Conservation (phyloP, 2,113 vertebrate genomes). For the Aix galericulata region DNA sequence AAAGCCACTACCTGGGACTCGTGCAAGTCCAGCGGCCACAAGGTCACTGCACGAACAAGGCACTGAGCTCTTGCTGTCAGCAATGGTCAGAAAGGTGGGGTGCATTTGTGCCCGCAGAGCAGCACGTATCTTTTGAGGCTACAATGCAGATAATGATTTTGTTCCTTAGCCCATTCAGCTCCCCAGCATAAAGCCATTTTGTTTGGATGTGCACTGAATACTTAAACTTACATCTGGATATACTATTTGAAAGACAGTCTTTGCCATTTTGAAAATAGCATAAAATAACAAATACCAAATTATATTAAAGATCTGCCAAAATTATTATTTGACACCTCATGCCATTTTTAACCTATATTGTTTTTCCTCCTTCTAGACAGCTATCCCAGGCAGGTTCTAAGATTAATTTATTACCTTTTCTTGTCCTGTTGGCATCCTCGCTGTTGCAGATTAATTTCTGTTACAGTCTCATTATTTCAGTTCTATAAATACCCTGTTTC, state of each 20-base stretch:
- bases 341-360: not conserved
- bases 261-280: not conserved
- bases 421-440: not conserved
- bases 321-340: not conserved
- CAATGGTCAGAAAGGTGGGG: not conserved
- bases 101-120: not conserved
- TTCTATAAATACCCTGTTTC: conserved; percentile 12
- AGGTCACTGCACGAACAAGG: not conserved
- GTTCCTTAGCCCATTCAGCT: not conserved
- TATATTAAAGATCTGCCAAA: not conserved
- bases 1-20: not conserved
- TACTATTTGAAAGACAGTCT: not conserved
- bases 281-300: not conserved
- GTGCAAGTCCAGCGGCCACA: not conserved
- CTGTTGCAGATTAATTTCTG: conserved; percentile 34
- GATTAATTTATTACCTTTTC: conserved; percentile 33
- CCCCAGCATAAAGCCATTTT: not conserved
- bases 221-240: not conserved
- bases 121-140: not conserved
- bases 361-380: not conserved
- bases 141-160: not conserved
- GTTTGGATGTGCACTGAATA: not conserved
- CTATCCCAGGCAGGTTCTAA: not conserved
- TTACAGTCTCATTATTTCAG: conserved; percentile 24
- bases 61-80: not conserved